Evolutionary conservation across 1,140 invertebrate species (phyloP).

Genomic region (Streblospio benedicti): DNA sequence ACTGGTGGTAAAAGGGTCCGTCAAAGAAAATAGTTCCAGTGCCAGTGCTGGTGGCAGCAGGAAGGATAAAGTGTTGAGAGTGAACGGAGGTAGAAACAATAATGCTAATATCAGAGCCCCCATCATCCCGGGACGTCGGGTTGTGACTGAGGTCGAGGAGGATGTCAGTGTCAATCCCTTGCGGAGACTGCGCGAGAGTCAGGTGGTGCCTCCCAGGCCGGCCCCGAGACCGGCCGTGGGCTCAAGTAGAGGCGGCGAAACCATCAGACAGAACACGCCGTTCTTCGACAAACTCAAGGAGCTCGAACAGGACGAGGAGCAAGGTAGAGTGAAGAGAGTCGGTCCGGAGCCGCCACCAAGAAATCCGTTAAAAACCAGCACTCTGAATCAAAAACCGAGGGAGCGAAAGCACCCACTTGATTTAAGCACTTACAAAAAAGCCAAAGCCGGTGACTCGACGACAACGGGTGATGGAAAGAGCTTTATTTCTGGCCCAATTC

Average conservation of each 20-base stretch:
- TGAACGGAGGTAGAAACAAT: too few species aligned
- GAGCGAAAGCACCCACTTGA: conserved; percentile 81
- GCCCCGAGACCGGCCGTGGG: conserved; percentile 23
- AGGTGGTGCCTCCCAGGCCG: conserved; percentile 50
- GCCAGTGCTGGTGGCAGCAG: conserved; percentile 33
- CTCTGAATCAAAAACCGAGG: conserved; percentile 56
- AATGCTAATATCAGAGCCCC: too few species aligned
- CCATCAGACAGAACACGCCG: not conserved
- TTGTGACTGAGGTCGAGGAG: conserved; percentile 17
- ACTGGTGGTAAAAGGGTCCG: conserved; percentile 66
- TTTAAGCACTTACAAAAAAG: conserved; percentile 44
- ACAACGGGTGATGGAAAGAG: not conserved
- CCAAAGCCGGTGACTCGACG: not conserved
- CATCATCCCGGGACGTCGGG: conserved; percentile 36
- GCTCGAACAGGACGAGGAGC: conserved; percentile 4
- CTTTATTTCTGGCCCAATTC: not conserved
- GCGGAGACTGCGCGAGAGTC: conserved; percentile 55
- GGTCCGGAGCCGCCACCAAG: conserved; percentile 55
- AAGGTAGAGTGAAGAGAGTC: not conserved
- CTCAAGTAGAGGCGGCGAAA: not conserved
- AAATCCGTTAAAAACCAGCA: conserved; percentile 62
- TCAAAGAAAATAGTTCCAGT: conserved; percentile 16
- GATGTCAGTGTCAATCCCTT: conserved; percentile 59
- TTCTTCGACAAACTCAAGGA: conserved; percentile 18
- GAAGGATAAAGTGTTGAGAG: conserved; percentile 33